phyloP scores from a whole-genome alignment of 23 tunicate genomes.

The Botrylloides violaceus region DNA sequence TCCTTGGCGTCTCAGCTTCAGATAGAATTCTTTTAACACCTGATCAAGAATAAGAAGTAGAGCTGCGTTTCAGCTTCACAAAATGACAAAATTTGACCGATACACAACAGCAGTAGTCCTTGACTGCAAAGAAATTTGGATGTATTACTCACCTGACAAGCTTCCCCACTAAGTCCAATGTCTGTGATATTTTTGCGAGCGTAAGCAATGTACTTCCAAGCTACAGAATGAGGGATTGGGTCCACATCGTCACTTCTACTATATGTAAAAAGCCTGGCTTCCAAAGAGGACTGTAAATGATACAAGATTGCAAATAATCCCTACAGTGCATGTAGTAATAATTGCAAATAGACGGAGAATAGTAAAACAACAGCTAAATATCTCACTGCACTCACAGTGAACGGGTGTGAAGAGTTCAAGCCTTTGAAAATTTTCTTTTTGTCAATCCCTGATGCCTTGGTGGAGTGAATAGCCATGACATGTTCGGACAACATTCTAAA shows the following conservation, averaged over 20 bases:
- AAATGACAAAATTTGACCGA: not conserved
- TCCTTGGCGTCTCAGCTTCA: conserved; percentile 71
- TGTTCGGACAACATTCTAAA: conserved; percentile 83
- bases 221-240: conserved; percentile 62
- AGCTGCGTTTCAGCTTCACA: not conserved
- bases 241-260: conserved; percentile 58
- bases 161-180: conserved; percentile 53
- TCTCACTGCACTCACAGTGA: not conserved
- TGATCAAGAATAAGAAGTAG: not conserved
- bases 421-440: not conserved
- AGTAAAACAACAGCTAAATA: not conserved
- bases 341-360: not conserved
- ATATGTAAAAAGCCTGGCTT: conserved; percentile 28
- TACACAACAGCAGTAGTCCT: not conserved
- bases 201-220: conserved; percentile 91
- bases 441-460: not conserved
- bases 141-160: conserved; percentile 48
- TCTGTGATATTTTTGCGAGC: conserved; percentile 50
- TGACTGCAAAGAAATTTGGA: too few species aligned
- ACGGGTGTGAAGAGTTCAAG: not conserved
- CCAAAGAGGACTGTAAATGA: conserved; percentile 43
- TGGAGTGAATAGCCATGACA: conserved; percentile 94
- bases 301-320: not conserved
- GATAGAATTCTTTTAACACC: conserved; percentile 81
- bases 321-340: not conserved